Base-by-base conservation (phyloP, 2,888 invertebrate species). In the Sericinus montela region DNA sequence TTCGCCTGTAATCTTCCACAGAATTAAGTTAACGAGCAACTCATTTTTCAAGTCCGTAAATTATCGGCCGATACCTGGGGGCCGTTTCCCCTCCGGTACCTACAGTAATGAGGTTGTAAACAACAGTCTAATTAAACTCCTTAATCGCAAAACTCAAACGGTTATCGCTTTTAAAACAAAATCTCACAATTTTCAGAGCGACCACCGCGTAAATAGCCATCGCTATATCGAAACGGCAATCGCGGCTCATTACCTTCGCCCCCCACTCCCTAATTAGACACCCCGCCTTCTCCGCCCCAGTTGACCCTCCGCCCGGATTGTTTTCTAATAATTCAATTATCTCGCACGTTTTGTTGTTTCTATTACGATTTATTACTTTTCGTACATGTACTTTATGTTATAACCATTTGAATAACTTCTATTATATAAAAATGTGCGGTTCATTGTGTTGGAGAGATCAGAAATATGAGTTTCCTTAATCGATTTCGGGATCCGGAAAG, bases 131-230 rank as follows among this genome's bases (percentile, higher is more conserved):
- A 88, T 88, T 88, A 86, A 87, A 87, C 86, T 86, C 85, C 82
- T 86, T 87, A 86, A 88, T 87, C 87, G 86, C 84, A 78, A 85
- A 86, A 87, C 85, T 88, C 86, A 86, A 87, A 85, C 85, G 84
- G 80, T 81, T 79, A 84, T 83, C 82, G 85, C 84, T 85, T 86
- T 86, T 84, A 86, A 86, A 86, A 87, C 86, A 86, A 85, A 86
- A 85, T 84, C 82, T 81, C 77, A 84, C 85, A 83, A 86, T 86
- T 85, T 84, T 83, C 79, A 67, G 74, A 81, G 77, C 80, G 86
- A 76, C 86, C 85, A 80, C 83, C 82, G 80, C 82, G 82, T 80
- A 84, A 83, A 85, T 85, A 85, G 81, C 81, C 79, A 75, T 75
- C 79, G 84, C 80, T 83, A 81, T 88, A 87, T 87, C 87, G 84